Base-by-base conservation (phyloP, 2,888 invertebrate genomes). In the Brenthis daphne region DNA sequence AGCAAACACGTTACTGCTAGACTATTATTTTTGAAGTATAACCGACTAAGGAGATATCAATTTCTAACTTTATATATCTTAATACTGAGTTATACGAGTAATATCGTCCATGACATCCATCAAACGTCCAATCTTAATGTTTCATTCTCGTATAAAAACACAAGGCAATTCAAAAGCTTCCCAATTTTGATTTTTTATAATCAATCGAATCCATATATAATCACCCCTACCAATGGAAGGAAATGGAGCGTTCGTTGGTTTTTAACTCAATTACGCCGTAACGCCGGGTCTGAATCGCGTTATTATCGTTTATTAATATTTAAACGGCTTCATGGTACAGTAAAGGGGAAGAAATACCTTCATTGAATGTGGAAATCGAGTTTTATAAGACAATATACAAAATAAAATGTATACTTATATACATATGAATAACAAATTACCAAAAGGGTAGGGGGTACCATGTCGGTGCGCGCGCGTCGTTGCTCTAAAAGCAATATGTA, bases 261-360 rank as follows among this genome's bases (percentile, higher is more conserved):
- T 64, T 66, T 67, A 66, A 67, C 69, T 67, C 71, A 69, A 71
- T 71, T 69, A 71, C 71, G 51, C 37, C 47, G 60, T n/a, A 71
- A 56, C 63, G 64, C 51, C 43, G 48, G 64, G 33, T 50, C 66
- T 55, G 65, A 64, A 72, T 70, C 43, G 57, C 50, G 60, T 70
- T 70, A 70, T 64, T 51, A 56, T 29, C 65, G 51, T 56, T 71
- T 68, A 68, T 72, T 70, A 70, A 72, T 67, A 70, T 67, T 67
- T 70, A 61, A 70, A 68, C 55, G 48, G 53, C 54, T 57, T 50
- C 37, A 37, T 51, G 37, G 13, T 33, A 33, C 50, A 53, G 37
- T 53, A 24, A 14, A 63, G 63, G 61, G 51, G 53, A 63, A 50
- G 50, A 60, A 16, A 60, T 37, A 16, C 20, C n/a, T 63, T 37